Evolutionary conservation across 1,140 invertebrate genomes (phyloP).

Genomic region (Latrodectus geometricus): DNA sequence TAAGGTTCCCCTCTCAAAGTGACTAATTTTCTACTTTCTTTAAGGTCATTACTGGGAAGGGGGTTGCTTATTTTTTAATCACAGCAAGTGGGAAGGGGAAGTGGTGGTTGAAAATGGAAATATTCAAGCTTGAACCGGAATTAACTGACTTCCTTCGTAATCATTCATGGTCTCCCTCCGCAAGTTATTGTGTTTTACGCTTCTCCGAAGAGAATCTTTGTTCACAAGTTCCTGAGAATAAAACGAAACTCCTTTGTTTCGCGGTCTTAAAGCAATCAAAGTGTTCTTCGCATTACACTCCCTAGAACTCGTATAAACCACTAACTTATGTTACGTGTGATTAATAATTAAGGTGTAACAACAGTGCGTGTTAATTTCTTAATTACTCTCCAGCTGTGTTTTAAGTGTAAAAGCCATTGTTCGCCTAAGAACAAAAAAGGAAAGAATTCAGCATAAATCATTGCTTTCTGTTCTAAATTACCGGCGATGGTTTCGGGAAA

Average conservation of each 20-base stretch:
- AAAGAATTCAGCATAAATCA: constrained; percentile 43
- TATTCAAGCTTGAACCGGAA: background rate
- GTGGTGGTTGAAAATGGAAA: background rate
- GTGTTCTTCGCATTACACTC: background rate
- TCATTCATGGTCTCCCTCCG: constrained; percentile 51
- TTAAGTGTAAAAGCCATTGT: background rate
- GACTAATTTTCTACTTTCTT: constrained; percentile 51
- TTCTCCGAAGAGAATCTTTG: constrained; percentile 2
- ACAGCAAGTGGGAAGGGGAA: background rate
- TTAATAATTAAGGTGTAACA: constrained; percentile 50
- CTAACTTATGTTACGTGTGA: background rate
- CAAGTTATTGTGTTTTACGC: constrained; percentile 3
- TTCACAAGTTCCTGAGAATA: background rate
- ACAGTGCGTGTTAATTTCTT: constrained; percentile 55
- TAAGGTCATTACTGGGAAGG: constrained; percentile 9
- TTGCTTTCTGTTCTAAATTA: constrained; percentile 3
- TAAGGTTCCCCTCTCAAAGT: constrained; percentile 23
- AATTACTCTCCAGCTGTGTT: constrained; percentile 29
- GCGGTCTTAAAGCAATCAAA: background rate
- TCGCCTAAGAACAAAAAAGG: background rate
- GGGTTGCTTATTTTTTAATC: background rate
- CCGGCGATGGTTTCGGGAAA: constrained; percentile 16
- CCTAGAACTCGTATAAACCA: background rate
- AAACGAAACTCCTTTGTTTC: background rate
- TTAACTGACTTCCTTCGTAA: constrained; percentile 19